Evolutionary conservation across 2,113 vertebrate genomes (phyloP).

Genomic region (Vombatus ursinus): DNA sequence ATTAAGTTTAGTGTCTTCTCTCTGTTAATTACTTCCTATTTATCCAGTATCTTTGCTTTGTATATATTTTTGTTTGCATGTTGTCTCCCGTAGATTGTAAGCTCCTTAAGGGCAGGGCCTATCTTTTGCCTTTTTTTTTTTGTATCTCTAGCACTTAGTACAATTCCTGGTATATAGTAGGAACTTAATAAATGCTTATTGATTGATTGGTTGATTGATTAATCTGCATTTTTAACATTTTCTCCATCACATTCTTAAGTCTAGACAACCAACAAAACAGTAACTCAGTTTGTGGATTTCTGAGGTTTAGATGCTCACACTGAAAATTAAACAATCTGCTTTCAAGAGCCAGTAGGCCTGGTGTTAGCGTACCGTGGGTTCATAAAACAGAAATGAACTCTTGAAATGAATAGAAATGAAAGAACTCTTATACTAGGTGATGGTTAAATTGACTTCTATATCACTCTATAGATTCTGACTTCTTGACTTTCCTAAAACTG

Average conservation of each 20-base stretch:
- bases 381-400: background rate
- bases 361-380: background rate
- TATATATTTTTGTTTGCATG: background rate
- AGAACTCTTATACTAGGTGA: background rate
- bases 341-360: background rate
- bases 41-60: background rate
- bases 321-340: background rate
- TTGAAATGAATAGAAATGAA: no score
- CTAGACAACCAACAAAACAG: background rate
- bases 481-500: background rate
- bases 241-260: background rate
- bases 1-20: background rate
- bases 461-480: background rate
- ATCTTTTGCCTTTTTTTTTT: background rate
- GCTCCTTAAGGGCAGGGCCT: background rate
- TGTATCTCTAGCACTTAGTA: background rate
- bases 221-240: background rate
- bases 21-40: background rate
- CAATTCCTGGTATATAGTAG: background rate
- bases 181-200: background rate
- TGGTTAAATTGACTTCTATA: background rate
- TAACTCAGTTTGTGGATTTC: background rate
- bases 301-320: background rate
- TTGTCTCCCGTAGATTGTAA: background rate
- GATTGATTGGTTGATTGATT: background rate